Percentiles rank a stretch among this genome's conserved stretches.
phyloP scores from a whole-genome alignment of 2,797 vertebrate species.

The Arnoldichthys spilopterus region DNA sequence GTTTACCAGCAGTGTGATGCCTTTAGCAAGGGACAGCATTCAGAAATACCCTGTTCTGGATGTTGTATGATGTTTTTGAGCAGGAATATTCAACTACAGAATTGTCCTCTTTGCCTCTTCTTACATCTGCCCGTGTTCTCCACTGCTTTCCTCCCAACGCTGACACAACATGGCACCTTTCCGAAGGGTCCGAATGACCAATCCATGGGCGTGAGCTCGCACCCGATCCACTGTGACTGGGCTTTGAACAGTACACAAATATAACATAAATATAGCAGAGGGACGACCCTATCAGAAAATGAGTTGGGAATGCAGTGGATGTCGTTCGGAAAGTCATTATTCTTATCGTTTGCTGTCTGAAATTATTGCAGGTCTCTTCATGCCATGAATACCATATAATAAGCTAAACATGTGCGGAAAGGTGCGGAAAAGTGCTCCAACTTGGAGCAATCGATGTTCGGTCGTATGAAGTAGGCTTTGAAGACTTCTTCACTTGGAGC shows the following conservation, averaged over 20 bases:
- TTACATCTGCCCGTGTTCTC: too few species aligned
- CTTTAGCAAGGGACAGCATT: not conserved
- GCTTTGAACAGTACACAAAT: constrained; percentile 87
- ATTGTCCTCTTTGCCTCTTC: not conserved
- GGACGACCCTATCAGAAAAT: constrained; percentile 84
- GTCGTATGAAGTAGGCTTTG: constrained; percentile 70
- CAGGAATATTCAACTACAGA: not conserved
- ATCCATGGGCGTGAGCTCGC: constrained; percentile 74
- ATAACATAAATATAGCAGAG: constrained; percentile 82
- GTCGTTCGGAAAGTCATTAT: constrained; percentile 88
- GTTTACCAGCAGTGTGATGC: not conserved
- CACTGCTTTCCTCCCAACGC: not conserved
- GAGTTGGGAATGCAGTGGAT: constrained; percentile 81
- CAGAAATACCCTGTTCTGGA: not conserved
- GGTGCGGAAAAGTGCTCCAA: constrained; percentile 72
- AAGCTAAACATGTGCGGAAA: constrained; percentile 78
- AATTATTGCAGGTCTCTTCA: constrained; percentile 85
- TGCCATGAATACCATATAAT: constrained; percentile 87
- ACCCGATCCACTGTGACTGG: constrained; percentile 79
- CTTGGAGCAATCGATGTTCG: constrained; percentile 73
- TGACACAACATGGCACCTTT: not conserved
- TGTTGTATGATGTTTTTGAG: not conserved
- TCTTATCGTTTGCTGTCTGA: constrained; percentile 85
- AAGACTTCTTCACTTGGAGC: constrained; percentile 34
- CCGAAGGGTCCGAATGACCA: constrained; percentile 11